Percentiles rank a stretch among this genome's conserved stretches.
Evolutionary conservation across 2,888 invertebrate species (phyloP).

Genomic region (Conus canariensis): DNA sequence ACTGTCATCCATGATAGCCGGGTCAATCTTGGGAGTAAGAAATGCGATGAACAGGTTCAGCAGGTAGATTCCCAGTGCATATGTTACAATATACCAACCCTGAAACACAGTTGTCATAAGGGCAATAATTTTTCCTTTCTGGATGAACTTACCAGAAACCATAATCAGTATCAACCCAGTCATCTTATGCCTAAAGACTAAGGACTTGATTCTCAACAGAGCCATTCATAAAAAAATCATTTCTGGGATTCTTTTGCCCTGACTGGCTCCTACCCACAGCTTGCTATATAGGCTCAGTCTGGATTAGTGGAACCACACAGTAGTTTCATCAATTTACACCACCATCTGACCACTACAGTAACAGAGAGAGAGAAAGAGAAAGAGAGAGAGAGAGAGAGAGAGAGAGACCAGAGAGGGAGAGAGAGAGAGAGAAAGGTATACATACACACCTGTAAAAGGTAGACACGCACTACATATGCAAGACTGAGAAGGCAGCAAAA

Average conservation of each 20-base stretch:
- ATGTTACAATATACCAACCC: conserved; percentile 99
- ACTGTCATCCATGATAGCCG: conserved; percentile 89
- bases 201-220: too few relatives aligned
- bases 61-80: conserved; percentile 99
- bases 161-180: background rate
- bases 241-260: too few relatives aligned
- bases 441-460: conserved; percentile 65
- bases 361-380: too few relatives aligned
- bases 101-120: conserved; percentile 79
- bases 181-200: background rate
- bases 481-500: conserved; percentile 56
- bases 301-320: too few relatives aligned
- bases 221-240: too few relatives aligned
- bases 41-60: conserved; percentile 99
- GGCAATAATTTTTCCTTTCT: background rate
- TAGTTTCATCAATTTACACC: too few relatives aligned
- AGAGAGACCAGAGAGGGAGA: too few relatives aligned
- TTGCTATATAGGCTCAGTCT: too few relatives aligned
- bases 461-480: conserved; percentile 66
- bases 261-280: too few relatives aligned
- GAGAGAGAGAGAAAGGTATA: background rate
- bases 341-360: too few relatives aligned
- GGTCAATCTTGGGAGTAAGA: conserved; percentile 99
- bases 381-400: too few relatives aligned
- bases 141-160: background rate